Conservation (phyloP, 2,888 invertebrate species). For the Podabrus alpinus region DNA sequence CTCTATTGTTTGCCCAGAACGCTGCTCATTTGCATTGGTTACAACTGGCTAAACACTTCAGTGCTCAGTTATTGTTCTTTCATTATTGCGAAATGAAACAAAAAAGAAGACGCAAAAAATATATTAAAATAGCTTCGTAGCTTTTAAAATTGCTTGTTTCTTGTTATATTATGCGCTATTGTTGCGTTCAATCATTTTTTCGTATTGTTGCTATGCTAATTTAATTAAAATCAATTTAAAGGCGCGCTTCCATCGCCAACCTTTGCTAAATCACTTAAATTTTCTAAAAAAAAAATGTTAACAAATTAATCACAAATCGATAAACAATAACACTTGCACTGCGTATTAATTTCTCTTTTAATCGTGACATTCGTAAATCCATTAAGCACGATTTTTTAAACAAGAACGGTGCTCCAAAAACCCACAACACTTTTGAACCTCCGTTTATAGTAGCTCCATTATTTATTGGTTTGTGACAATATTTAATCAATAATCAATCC, state of each 20-base stretch:
- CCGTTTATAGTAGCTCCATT: slow-evolving; percentile 17
- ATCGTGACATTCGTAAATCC: slow-evolving; percentile 32
- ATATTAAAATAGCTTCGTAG: neutral
- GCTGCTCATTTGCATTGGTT: neutral
- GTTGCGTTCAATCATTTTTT: neutral
- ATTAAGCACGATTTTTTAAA: slow-evolving; percentile 33
- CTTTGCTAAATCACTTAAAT: neutral
- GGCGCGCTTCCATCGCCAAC: neutral
- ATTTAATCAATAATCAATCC: slow-evolving; percentile 4
- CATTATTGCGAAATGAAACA: too few species aligned
- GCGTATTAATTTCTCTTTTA: slow-evolving; percentile 15
- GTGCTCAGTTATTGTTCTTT: neutral
- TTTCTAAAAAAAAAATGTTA: neutral
- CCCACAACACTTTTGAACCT: slow-evolving; percentile 26
- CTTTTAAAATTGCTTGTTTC: neutral
- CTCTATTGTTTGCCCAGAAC: too few species aligned
- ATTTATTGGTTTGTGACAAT: slow-evolving; percentile 4
- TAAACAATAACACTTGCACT: slow-evolving; percentile 11
- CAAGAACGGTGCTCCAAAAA: slow-evolving; percentile 29
- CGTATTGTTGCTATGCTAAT: neutral
- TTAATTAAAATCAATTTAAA: neutral
- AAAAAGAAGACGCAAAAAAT: neutral
- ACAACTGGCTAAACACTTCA: neutral
- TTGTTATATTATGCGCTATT: neutral
- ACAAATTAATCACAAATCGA: slow-evolving; percentile 5